These are phyloP conservation scores for Acipenser transmontanus DNA, from an alignment of 2,797 vertebrate genomes.

Conservation along the genomic window DNA sequence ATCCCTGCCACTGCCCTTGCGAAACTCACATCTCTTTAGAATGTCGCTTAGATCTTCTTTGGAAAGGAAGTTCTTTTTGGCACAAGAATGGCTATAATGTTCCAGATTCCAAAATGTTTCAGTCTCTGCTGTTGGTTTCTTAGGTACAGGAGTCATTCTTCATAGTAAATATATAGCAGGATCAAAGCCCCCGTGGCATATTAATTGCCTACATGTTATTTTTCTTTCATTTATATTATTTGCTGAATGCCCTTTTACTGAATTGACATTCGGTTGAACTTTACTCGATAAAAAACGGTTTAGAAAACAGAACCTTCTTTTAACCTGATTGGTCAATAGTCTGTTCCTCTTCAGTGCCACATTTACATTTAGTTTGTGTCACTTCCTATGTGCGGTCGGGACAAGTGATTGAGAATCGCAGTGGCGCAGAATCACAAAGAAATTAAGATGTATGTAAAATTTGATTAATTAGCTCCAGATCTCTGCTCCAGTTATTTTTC, in stretches of 20 bases:
- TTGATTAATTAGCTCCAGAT: too few relatives aligned
- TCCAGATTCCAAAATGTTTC: slow-evolving; percentile 2
- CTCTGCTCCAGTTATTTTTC: too few relatives aligned
- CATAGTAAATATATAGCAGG: background rate
- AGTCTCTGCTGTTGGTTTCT: slow-evolving; percentile 7
- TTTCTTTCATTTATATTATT: background rate
- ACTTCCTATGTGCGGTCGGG: too few relatives aligned
- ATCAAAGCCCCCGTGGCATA: background rate
- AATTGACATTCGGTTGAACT: background rate
- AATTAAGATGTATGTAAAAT: too few relatives aligned
- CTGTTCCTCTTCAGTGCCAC: too few relatives aligned
- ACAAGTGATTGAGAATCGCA: too few relatives aligned
- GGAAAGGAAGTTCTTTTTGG: slow-evolving; percentile 9
- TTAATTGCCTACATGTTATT: background rate
- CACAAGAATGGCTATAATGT: background rate
- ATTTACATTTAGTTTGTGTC: too few relatives aligned
- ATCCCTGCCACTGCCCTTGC: too few relatives aligned
- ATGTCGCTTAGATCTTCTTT: background rate
- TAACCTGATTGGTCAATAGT: too few relatives aligned
- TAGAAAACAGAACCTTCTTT: background rate
- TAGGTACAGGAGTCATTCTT: background rate
- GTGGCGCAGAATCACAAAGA: too few relatives aligned
- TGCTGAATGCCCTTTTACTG: background rate
- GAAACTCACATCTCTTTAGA: too few relatives aligned
- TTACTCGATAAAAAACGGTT: background rate